Percentiles rank a stretch among this genome's conserved stretches.
These are phyloP conservation scores for Ptyas mucosa DNA, from an alignment of 2,113 vertebrate genomes.

Conservation along the genomic window DNA sequence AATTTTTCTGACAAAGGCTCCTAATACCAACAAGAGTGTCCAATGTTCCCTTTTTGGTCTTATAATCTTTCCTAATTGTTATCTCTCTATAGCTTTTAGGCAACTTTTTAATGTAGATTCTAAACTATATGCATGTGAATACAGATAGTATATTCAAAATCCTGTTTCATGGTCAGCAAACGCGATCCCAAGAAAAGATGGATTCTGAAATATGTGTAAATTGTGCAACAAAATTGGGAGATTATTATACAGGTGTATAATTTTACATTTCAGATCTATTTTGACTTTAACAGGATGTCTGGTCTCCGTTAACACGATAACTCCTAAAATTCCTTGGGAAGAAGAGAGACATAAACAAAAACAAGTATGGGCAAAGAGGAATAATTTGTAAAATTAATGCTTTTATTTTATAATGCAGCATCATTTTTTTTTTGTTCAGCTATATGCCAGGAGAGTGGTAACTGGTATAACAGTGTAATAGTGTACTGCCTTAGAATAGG, in stretches of 20 bases:
- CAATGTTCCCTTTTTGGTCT: background rate
- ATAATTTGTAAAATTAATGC: background rate
- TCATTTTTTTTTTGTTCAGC: background rate
- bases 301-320: background rate
- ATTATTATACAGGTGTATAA: background rate
- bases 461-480: background rate
- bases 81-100: background rate
- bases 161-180: background rate
- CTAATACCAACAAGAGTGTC: background rate
- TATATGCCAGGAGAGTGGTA: background rate
- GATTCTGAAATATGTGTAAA: background rate
- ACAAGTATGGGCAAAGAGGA: background rate
- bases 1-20: background rate
- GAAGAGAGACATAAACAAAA: background rate
- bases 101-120: background rate
- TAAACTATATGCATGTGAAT: background rate
- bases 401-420: background rate
- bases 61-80: background rate
- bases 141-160: background rate
- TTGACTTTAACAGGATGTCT: background rate
- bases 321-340: background rate
- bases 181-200: background rate
- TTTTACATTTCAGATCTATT: background rate
- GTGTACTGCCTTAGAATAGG: background rate
- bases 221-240: background rate